Evolutionary conservation across 2,888 invertebrate species (phyloP).

Genomic region (Ochlodes sylvanus): DNA sequence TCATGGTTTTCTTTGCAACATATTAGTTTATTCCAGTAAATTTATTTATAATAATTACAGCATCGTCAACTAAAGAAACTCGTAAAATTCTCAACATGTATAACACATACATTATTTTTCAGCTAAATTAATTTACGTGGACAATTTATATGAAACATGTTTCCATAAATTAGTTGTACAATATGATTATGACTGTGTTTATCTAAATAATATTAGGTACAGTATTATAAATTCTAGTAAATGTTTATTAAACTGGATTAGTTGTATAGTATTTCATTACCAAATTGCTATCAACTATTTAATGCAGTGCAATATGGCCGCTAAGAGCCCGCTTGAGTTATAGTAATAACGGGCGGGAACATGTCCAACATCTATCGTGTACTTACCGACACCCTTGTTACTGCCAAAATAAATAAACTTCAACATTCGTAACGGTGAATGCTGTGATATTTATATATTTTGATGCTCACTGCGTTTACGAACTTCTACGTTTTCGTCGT

Average conservation of each 20-base stretch:
- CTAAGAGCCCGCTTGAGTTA: constrained; percentile 57
- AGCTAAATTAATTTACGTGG: neutral
- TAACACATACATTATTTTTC: neutral
- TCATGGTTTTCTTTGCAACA: no score
- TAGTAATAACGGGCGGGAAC: constrained; percentile 61
- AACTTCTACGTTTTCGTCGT: no score
- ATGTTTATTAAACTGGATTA: constrained; percentile 11
- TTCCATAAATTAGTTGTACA: constrained; percentile 6
- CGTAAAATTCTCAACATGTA: neutral
- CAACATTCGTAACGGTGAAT: constrained; percentile 45
- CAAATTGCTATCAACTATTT: constrained; percentile 29
- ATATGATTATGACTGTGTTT: neutral
- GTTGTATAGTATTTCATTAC: neutral
- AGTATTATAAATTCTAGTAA: neutral
- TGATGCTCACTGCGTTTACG: no score
- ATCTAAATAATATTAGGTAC: neutral
- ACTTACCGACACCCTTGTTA: constrained; percentile 52
- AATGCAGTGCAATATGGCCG: constrained; percentile 51
- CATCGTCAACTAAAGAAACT: neutral
- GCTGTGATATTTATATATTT: no score
- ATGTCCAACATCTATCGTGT: constrained; percentile 52
- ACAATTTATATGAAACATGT: neutral
- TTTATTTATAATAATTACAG: no score
- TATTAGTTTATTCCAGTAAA: no score
- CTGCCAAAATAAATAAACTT: constrained; percentile 65